Base-by-base conservation (phyloP, 2,797 vertebrate species). In the Rachycentron canadum region DNA sequence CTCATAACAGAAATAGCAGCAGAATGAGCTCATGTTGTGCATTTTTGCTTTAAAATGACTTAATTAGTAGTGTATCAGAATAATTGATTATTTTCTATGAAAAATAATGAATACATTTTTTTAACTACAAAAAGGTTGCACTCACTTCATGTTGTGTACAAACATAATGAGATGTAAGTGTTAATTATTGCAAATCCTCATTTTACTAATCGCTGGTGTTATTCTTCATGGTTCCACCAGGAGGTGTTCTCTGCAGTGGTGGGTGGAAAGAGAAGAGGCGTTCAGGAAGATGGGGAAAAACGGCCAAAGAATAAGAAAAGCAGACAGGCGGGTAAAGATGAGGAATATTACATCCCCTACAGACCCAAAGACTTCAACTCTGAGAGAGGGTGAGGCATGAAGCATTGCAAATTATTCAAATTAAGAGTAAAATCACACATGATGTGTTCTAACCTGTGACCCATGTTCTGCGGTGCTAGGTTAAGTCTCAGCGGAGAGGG, bases 361-460 rank as follows among this genome's bases (percentile, higher is more conserved):
- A 93, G 94, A 84, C 97, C 98, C 50, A 98, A 97, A 88, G 98
- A 99, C 90, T 98, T 99, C 0, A 94, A 99, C 79, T 98, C 97
- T 0, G 98, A 99, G 89, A 93, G 95, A 82, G 98, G 98, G 98
- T 99, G 92, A 85, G 85, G 17, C 3, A 9, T 26, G 25, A 28
- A 41, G 26, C 25, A 4, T 38, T 11, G 2, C 9, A 0, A 2
- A 21, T 43, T 11, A 19, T 28, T 38, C n/a, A 14, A 36, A 10
- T 11, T 16, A 3, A 4, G 23, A 4, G 30, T 36, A 26, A 28
- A 53, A 5, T 62, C 25, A 16, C 36, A 49, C 9, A 7, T 60
- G 7, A 73, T 36, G 7, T 55, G 32, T 66, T 57, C 17, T 64
- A 59, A 75, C 56, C 16, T 4, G 21, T 63, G 7, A 25, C 25